Evolutionary conservation across 2,888 invertebrate species (phyloP), one percentile per base, ranked within the genome.

Genomic region (Phortica okadai): DNA sequence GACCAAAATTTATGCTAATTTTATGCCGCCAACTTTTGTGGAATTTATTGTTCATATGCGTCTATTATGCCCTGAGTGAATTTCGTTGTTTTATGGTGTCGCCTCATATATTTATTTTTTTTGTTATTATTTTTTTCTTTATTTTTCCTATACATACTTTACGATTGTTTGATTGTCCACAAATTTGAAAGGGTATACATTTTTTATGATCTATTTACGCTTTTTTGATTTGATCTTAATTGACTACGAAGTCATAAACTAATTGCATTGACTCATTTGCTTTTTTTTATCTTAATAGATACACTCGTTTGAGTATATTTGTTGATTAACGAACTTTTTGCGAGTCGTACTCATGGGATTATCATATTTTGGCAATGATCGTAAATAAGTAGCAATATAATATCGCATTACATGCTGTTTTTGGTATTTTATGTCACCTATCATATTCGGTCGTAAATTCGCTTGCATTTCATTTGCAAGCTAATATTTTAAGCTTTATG

Each of bases 1-100:
- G 69, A 33, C 21, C 25, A 14, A 50, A 73, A 72, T 75, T 72
- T 77, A 79, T 79, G 77, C 54, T 62, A 77, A 79, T 79, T 67
- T 56, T 21, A 79, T 74, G 74, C 72, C 74, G 74, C 74, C 70
- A 56, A 72, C 74, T 75, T 74, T 67, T 54, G 14, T 56, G 66
- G 67, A 45, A 66, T 44, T 59, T 44, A 21, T 74, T 14, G 14
- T 56, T 33, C 33, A 33, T 33, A 33, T 33, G 33, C 33, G 33
- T 33, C 33, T 1, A 33, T 33, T 33, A 33, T 33, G 33, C 33
- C 33, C 33, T 33, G 33, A 33, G 33, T 33, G 33, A 33, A 33
- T 33, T 33, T 33, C 1, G 33, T 33, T 33, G 33, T 33, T 33
- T 33, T 33, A 33, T 33, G 2, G 33, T 33, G 33, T 33, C 33